Evolutionary conservation across 2,113 vertebrate genomes (phyloP).

Genomic region (Empidonax traillii): DNA sequence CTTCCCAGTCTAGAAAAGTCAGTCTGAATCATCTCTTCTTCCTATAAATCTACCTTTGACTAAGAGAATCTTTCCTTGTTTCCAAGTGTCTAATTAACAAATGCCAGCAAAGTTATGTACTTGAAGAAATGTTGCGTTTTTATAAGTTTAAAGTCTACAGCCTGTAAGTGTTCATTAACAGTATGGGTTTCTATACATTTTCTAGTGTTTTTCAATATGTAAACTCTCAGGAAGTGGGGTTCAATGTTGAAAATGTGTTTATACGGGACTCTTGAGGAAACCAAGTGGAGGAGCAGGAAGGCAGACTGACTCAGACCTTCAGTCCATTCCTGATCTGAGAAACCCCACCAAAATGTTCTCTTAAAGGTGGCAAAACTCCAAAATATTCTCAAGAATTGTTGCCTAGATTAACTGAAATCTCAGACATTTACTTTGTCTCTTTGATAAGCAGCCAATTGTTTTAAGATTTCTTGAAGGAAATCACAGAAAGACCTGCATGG

Average conservation of each 20-base stretch:
- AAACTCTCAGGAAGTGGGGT: neutral
- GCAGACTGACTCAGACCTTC: neutral
- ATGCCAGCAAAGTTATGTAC: neutral
- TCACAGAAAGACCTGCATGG: neutral
- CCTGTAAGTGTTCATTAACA: neutral
- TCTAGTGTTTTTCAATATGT: neutral
- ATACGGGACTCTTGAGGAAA: neutral
- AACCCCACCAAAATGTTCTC: neutral
- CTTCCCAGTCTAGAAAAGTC: neutral
- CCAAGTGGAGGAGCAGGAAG: neutral
- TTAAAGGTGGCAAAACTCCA: neutral
- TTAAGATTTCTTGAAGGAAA: neutral
- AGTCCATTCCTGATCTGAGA: neutral
- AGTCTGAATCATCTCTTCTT: constrained; percentile 5
- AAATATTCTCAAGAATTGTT: neutral
- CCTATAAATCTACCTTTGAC: neutral
- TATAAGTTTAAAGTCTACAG: neutral
- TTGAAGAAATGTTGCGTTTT: neutral
- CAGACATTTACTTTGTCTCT: neutral
- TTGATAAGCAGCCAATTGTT: neutral
- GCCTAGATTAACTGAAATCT: neutral
- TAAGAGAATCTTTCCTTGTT: neutral
- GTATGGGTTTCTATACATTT: neutral
- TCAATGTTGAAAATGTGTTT: neutral
- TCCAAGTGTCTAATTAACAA: neutral